Percentiles rank a stretch among this genome's conserved stretches.
Conservation (phyloP, 2,113 vertebrate species). For the Serranochromis macrocephalus region DNA sequence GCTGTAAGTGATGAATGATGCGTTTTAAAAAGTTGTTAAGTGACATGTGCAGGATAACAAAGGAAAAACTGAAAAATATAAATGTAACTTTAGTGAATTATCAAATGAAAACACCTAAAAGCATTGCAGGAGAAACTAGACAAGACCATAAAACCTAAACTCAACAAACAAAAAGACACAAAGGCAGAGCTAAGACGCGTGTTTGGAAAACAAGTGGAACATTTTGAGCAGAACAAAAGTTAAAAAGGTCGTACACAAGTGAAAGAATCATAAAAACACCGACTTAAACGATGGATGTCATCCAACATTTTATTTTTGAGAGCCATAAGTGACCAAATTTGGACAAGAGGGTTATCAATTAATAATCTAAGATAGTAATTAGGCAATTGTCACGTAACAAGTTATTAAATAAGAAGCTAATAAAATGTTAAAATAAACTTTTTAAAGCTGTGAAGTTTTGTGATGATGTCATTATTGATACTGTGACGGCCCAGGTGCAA, state of each 20-base stretch:
- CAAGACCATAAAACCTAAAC: neutral
- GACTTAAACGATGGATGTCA: neutral
- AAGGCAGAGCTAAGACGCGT: neutral
- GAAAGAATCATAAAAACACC: accelerated
- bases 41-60: neutral
- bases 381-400: neutral
- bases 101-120: neutral
- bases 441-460: neutral
- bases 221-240: neutral
- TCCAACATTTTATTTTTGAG: neutral
- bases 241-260: neutral
- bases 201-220: neutral
- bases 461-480: neutral
- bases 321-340: neutral
- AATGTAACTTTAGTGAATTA: neutral
- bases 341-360: neutral
- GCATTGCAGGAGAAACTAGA: neutral
- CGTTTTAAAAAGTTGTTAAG: neutral
- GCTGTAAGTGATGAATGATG: neutral
- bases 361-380: neutral
- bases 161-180: neutral
- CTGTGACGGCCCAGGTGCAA: neutral
- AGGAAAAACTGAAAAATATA: neutral
- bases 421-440: neutral
- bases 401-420: neutral